Evolutionary conservation across 2,797 vertebrate species (phyloP).

Genomic region (Helicolenus hilgendorfi): DNA sequence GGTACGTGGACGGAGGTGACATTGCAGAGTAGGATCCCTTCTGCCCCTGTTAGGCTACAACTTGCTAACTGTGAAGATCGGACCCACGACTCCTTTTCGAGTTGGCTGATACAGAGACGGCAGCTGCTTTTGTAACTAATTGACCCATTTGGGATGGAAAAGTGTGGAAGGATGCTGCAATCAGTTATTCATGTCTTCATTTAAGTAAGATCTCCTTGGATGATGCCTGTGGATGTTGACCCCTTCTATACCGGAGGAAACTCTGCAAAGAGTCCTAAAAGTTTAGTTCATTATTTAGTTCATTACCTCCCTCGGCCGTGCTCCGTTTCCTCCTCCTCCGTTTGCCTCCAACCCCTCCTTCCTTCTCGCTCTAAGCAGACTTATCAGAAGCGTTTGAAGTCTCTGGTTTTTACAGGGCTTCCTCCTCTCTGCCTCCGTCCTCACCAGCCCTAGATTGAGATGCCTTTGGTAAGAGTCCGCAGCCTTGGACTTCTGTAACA

Average conservation of each 20-base stretch:
- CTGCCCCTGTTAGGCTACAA: not conserved
- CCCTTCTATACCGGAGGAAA: not conserved
- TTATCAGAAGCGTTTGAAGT: constrained; percentile 61
- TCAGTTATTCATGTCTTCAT: not conserved
- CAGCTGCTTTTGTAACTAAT: not conserved
- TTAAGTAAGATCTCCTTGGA: not conserved
- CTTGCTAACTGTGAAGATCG: not conserved
- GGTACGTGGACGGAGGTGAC: not conserved
- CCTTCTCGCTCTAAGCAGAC: constrained; percentile 23
- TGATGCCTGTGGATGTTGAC: not conserved
- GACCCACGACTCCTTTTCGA: not conserved
- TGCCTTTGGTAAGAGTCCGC: not conserved
- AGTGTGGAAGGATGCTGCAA: not conserved
- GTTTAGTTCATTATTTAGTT: constrained; percentile 47
- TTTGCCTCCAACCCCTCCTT: constrained; percentile 18
- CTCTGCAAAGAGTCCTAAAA: not conserved
- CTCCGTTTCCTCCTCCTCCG: constrained; percentile 46
- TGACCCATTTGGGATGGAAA: not conserved
- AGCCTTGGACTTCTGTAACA: constrained; percentile 10
- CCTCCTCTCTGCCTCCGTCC: constrained; percentile 20
- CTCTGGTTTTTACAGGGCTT: constrained; percentile 25
- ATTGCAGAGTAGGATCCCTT: not conserved
- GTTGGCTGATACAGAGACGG: not conserved
- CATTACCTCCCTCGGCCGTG: constrained; percentile 43
- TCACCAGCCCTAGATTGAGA: not conserved